A percentile compares a stretch with the other conserved stretches of the same genome.
Evolutionary conservation across 2,113 vertebrate species (phyloP).

Genomic region (Anthoscopus minutus): DNA sequence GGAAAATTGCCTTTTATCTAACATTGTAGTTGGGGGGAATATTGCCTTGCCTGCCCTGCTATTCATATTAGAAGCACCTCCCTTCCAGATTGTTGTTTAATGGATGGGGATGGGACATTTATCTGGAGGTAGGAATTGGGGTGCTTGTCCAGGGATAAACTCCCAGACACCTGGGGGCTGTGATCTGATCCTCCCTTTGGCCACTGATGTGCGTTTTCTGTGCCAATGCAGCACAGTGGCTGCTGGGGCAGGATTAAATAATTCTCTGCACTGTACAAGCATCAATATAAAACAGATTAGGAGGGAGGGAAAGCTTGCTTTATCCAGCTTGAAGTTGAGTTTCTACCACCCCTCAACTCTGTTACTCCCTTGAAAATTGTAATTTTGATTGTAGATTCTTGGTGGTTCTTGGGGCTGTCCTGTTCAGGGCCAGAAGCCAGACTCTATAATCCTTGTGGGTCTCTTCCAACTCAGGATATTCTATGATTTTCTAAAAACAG

Average conservation of each 20-base stretch:
- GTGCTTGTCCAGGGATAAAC: neutral
- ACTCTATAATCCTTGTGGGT: neutral
- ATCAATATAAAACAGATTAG: neutral
- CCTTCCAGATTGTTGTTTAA: neutral
- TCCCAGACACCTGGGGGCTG: neutral
- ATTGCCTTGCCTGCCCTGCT: neutral
- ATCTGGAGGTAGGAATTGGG: neutral
- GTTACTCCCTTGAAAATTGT: neutral
- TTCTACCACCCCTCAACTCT: neutral
- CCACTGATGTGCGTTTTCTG: fast-evolving
- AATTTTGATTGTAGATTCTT: neutral
- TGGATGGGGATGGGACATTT: fast-evolving
- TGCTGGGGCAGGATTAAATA: neutral
- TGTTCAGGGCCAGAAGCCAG: neutral
- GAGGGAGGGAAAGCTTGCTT: neutral
- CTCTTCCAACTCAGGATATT: neutral
- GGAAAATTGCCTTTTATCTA: neutral
- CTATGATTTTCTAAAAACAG: neutral
- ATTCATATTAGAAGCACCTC: neutral
- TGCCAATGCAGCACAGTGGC: neutral
- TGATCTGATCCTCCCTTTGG: neutral
- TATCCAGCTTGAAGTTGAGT: neutral
- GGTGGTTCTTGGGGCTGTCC: neutral
- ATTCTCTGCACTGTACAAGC: neutral
- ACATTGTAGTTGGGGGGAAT: fast-evolving